Percentiles rank a stretch among this genome's conserved stretches.
Evolutionary conservation across 64 coral and sea anemone species (phyloP).

Genomic region (Acropora tenuis): DNA sequence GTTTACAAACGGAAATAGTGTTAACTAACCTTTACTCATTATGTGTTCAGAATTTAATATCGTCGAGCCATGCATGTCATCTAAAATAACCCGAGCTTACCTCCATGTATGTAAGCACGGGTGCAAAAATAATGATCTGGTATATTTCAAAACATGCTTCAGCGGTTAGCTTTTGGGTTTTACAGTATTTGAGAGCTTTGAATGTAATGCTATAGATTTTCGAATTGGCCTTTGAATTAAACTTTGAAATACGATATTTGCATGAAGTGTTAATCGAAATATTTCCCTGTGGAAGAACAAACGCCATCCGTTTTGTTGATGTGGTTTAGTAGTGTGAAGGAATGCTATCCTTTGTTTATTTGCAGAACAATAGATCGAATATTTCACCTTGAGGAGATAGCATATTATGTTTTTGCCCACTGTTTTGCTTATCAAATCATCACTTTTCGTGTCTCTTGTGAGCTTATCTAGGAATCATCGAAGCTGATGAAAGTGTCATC

Average conservation of each 20-base stretch:
- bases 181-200: neutral
- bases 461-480: neutral
- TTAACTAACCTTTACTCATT: too few species aligned
- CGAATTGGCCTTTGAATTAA: neutral
- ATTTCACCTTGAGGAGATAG: neutral
- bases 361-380: neutral
- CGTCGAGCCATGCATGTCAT: too few species aligned
- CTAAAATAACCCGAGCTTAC: too few species aligned
- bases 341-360: slow-evolving; percentile 20
- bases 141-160: neutral
- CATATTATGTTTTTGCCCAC: neutral
- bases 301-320: neutral
- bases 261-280: neutral
- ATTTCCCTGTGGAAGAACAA: neutral
- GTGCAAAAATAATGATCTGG: neutral
- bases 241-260: neutral
- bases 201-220: neutral
- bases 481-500: too few species aligned
- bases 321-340: neutral
- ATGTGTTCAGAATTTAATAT: too few species aligned
- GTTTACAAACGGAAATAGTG: too few species aligned
- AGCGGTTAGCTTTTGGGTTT: neutral
- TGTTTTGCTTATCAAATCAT: neutral
- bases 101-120: too few species aligned
- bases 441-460: neutral